Evolutionary conservation across 2,113 vertebrate genomes (phyloP).

Genomic region (Pimephales promelas): DNA sequence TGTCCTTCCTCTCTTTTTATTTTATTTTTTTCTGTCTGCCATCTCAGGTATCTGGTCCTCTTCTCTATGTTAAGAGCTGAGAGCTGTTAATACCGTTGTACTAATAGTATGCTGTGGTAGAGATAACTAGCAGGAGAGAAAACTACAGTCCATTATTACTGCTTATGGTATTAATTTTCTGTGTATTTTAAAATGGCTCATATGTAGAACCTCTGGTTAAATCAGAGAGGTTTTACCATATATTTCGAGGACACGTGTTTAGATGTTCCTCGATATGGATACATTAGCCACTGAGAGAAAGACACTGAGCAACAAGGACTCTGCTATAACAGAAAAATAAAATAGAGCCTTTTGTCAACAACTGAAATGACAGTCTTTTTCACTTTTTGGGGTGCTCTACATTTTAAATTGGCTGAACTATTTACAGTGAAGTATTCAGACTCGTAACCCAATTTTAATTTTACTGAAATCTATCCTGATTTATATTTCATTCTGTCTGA

Average conservation of each 20-base stretch:
- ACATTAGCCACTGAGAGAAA: background rate
- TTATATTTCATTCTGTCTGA: background rate
- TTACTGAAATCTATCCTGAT: background rate
- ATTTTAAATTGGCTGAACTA: background rate
- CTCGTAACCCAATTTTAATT: background rate
- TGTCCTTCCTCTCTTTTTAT: background rate
- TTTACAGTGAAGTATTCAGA: background rate
- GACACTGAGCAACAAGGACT: conserved; percentile 1
- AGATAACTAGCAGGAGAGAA: conserved; percentile 13
- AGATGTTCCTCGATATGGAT: background rate
- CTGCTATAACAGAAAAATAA: conserved; percentile 30
- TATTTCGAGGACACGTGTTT: background rate
- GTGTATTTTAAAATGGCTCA: background rate
- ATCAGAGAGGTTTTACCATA: background rate
- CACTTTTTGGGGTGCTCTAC: background rate
- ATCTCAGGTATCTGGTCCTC: conserved; percentile 34
- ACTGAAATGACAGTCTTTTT: background rate
- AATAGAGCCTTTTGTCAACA: conserved; percentile 35
- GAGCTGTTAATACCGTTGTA: conserved; percentile 32
- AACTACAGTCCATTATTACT: conserved; percentile 13
- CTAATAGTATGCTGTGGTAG: conserved; percentile 16
- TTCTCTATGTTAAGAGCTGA: conserved; percentile 20
- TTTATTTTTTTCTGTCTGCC: background rate
- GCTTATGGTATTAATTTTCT: conserved; percentile 25
- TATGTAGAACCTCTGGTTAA: background rate